phyloP scores from a whole-genome alignment of 1,140 invertebrate genomes.

The Camponotus floridanus region DNA sequence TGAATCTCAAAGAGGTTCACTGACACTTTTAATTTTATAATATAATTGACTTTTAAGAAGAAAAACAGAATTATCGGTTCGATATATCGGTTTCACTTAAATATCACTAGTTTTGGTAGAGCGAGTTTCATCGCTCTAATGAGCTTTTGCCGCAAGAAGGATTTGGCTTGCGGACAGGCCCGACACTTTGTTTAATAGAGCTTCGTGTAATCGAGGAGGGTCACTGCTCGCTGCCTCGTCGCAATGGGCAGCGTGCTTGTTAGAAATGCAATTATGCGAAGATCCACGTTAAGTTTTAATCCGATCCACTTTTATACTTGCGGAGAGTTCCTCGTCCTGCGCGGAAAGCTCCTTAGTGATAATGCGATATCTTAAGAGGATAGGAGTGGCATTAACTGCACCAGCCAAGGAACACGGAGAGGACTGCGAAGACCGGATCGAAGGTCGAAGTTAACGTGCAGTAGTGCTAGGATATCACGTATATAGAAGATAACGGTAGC shows the following conservation, averaged over 20 bases:
- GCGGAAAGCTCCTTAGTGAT: slow-evolving; percentile 80
- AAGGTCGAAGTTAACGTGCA: slow-evolving; percentile 67
- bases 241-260: slow-evolving; percentile 44
- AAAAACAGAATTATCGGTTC: not conserved
- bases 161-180: not conserved
- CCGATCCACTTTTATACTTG: slow-evolving; percentile 79
- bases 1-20: not conserved
- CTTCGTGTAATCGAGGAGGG: slow-evolving; percentile 55
- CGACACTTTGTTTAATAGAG: slow-evolving; percentile 33
- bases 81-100: slow-evolving; percentile 19
- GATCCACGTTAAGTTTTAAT: slow-evolving; percentile 80
- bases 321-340: slow-evolving; percentile 75
- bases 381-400: slow-evolving; percentile 78
- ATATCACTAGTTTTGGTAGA: not conserved
- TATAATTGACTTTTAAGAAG: not conserved
- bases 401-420: slow-evolving; percentile 42
- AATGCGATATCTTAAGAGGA: slow-evolving; percentile 82
- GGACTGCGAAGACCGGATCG: slow-evolving; percentile 60
- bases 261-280: slow-evolving; percentile 78
- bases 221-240: slow-evolving; percentile 23
- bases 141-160: slow-evolving; percentile 33
- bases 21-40: not conserved
- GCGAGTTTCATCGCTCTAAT: slow-evolving; percentile 15
- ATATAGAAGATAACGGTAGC: slow-evolving; percentile 63
- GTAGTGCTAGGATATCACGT: slow-evolving; percentile 22